phyloP scores from a whole-genome alignment of 2,888 invertebrate species.

The Rhingia rostrata region DNA sequence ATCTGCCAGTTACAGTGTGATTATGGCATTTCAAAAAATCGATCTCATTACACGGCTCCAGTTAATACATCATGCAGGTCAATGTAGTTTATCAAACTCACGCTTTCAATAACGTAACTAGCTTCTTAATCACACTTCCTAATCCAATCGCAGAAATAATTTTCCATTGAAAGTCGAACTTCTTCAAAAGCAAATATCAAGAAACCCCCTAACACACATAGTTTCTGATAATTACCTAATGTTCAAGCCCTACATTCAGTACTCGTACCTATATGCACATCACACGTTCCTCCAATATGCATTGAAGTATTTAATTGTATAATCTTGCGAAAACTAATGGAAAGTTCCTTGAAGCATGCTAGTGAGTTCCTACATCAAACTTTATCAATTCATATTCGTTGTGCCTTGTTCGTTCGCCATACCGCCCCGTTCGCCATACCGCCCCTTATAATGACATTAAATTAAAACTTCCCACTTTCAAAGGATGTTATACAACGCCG shows the following conservation, averaged over 20 bases:
- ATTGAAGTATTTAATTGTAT: constrained; percentile 73
- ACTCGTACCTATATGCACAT: constrained; percentile 21
- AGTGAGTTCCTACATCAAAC: constrained; percentile 60
- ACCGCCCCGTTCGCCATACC: constrained; percentile 41
- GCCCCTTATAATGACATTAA: constrained; percentile 68
- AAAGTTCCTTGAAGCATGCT: constrained; percentile 57
- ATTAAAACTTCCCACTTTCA: constrained; percentile 70
- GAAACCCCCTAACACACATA: constrained; percentile 33
- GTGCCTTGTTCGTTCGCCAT: constrained; percentile 62
- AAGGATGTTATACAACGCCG: constrained; percentile 59
- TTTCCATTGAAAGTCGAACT: not conserved
- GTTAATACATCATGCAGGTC: too few relatives aligned
- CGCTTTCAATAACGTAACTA: not conserved
- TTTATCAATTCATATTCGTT: constrained; percentile 73
- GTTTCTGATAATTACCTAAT: constrained; percentile 64
- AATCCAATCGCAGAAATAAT: constrained; percentile 6
- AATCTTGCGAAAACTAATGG: constrained; percentile 68
- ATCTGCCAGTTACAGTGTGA: not conserved
- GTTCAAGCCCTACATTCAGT: constrained; percentile 13
- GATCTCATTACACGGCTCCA: too few relatives aligned
- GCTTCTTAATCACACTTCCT: too few relatives aligned
- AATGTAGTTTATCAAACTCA: not conserved
- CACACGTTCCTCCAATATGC: constrained; percentile 59
- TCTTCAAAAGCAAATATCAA: constrained; percentile 1
- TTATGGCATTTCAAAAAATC: not conserved